Base-by-base conservation (phyloP, 2,888 invertebrate genomes). In the Ochlodes sylvanus region DNA sequence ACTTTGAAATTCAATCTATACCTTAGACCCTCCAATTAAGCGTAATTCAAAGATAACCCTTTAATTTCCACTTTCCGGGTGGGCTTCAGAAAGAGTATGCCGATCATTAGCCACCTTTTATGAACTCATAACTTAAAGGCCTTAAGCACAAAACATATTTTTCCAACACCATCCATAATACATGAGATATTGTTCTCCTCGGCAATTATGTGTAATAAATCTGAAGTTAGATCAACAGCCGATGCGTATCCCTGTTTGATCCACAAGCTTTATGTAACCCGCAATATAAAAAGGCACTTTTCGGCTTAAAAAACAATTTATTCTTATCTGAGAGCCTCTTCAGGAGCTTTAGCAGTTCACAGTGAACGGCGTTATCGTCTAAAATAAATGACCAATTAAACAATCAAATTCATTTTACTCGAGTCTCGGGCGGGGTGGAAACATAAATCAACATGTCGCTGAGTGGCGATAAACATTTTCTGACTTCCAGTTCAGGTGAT, bases 311-410 rank as follows among this genome's bases (percentile, higher is more conserved):
- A 83, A 79, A 81, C 75, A 76, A 77, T 80, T 79, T 80, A 74
- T 70, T 75, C 76, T 80, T 82, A 82, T 81, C 73, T 68, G 74
- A 82, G 70, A 76, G 81, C 79, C 84, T 87, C 86, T 89, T 82
- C 78, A 79, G 82, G 83, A 81, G 82, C 85, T 87, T 79, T 83
- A 82, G 84, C 82, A 76, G 75, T 77, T 74, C 78, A 73, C 77
- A 77, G 79, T 79, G 80, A 79, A 81, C 76, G 80, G 76, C 85
- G 85, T 89, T 91, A 92, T 92, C 92, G 86, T 83, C 76, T 70
- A 79, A 87, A 92, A 92, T 91, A 91, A 92, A 93, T 90, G 92
- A 90, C 91, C 92, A 92, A 92, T 92, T 92, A 91, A 90, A 89
- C 80, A 90, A 90, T 91, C 89, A 92, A 90, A 92, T 91, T 90